These are phyloP conservation scores for Drosophila sucinea DNA, from an alignment of 1,140 invertebrate genomes.

Conservation along the genomic window DNA sequence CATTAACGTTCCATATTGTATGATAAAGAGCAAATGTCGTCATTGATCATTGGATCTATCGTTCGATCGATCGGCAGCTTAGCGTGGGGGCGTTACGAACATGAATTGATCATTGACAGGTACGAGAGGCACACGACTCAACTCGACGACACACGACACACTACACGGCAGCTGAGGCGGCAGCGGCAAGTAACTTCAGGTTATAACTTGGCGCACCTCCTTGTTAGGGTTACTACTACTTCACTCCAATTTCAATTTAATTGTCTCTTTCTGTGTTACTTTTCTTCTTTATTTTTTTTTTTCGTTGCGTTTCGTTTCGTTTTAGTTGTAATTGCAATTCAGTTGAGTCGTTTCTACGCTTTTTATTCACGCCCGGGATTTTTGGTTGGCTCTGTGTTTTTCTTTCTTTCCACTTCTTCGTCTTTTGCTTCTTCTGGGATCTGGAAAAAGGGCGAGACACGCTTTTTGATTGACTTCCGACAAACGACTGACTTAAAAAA, in stretches of 20 bases:
- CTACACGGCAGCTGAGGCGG: conserved; percentile 20
- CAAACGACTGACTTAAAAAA: conserved; percentile 83
- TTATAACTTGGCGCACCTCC: conserved; percentile 43
- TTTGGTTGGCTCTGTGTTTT: conserved; percentile 14
- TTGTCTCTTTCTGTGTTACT: conserved; percentile 68
- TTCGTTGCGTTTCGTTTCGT: conserved; percentile 28
- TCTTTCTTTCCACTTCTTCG: neutral
- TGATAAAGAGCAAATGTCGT: neutral
- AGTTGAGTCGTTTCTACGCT: conserved; percentile 29
- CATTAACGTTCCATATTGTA: neutral
- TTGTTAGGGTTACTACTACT: conserved; percentile 24
- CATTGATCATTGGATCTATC: neutral
- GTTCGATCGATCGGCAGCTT: neutral
- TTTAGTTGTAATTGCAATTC: conserved; percentile 65
- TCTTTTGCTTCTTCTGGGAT: conserved; percentile 6
- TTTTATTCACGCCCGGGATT: conserved; percentile 57
- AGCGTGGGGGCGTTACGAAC: conserved; percentile 1
- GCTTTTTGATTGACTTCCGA: conserved; percentile 83
- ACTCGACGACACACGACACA: neutral
- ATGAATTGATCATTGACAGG: conserved; percentile 22
- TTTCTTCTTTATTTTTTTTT: conserved; percentile 56
- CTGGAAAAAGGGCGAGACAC: conserved; percentile 63
- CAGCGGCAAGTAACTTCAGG: neutral
- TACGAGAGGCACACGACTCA: conserved; percentile 21
- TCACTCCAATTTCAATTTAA: conserved; percentile 25